These are phyloP conservation scores for Odocoileus hemionus DNA, from an alignment of 2,113 vertebrate genomes.

Conservation along the genomic window DNA sequence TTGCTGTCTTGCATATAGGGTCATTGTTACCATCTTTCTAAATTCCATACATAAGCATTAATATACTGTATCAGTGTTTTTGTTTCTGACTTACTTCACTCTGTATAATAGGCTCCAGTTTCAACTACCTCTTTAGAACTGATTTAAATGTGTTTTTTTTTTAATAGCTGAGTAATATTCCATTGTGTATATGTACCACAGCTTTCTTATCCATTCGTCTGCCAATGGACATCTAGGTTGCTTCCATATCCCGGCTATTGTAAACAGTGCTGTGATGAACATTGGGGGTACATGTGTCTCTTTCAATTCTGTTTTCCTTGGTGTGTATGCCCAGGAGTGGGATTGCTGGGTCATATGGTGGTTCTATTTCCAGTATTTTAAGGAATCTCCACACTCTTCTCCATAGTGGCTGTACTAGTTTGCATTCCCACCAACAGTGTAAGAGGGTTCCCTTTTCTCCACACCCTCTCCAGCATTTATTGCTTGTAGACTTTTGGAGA, in stretches of 20 bases:
- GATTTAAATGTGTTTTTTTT: background rate
- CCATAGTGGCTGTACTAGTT: background rate
- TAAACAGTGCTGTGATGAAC: background rate
- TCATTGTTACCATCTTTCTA: background rate
- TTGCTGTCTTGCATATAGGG: background rate
- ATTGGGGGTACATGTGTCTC: rapidly evolving
- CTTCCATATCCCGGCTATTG: background rate
- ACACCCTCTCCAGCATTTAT: background rate
- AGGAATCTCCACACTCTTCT: background rate
- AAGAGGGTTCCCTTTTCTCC: background rate
- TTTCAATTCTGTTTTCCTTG: background rate
- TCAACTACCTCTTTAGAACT: background rate
- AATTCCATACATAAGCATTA: background rate
- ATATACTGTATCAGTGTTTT: background rate
- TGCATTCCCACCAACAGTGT: background rate
- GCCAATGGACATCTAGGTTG: background rate
- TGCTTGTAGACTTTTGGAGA: too few relatives aligned
- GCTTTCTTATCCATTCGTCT: background rate
- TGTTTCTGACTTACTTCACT: background rate
- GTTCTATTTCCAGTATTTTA: background rate
- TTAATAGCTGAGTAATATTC: background rate
- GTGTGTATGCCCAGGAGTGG: background rate
- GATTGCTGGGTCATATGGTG: background rate
- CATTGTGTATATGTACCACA: background rate
- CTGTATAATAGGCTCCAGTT: background rate